These are phyloP conservation scores for Trichonephila inaurata DNA, from an alignment of 1,140 invertebrate species.

Conservation along the genomic window DNA sequence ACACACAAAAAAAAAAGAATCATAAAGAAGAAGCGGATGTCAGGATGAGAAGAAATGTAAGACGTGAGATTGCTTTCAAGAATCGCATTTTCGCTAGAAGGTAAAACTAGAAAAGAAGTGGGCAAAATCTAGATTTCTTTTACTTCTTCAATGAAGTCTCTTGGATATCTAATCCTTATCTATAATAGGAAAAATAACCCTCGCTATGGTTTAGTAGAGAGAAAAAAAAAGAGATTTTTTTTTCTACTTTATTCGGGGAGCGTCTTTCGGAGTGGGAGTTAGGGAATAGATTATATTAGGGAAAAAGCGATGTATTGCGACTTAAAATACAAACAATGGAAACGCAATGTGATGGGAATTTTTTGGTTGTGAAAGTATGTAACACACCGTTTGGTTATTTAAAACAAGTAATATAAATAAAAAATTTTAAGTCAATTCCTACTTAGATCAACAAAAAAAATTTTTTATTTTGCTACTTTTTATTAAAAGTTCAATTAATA, in stretches of 20 bases:
- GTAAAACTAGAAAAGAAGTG: neutral
- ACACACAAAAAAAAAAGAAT: neutral
- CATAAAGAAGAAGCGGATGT: neutral
- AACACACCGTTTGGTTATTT: too few relatives aligned
- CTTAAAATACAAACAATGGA: too few relatives aligned
- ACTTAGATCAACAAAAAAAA: too few relatives aligned
- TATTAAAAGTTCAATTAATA: too few relatives aligned
- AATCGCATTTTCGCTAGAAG: slow-evolving; percentile 26
- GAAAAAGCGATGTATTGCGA: neutral
- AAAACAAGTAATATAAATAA: too few relatives aligned
- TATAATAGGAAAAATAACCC: slow-evolving; percentile 63
- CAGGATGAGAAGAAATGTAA: neutral
- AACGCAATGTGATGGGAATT: too few relatives aligned
- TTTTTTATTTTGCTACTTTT: too few relatives aligned
- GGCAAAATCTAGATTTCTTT: neutral
- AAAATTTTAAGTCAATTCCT: too few relatives aligned
- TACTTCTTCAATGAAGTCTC: neutral
- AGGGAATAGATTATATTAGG: neutral
- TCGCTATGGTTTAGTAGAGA: neutral
- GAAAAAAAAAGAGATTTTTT: neutral
- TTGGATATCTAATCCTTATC: slow-evolving; percentile 67
- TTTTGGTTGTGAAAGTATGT: too few relatives aligned
- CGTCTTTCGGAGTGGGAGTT: neutral
- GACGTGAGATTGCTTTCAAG: slow-evolving; percentile 32
- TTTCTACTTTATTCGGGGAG: neutral